Evolutionary conservation across 2,888 invertebrate species (phyloP), one percentile per base, ranked within the genome.

Genomic region (Escarpia spicata): DNA sequence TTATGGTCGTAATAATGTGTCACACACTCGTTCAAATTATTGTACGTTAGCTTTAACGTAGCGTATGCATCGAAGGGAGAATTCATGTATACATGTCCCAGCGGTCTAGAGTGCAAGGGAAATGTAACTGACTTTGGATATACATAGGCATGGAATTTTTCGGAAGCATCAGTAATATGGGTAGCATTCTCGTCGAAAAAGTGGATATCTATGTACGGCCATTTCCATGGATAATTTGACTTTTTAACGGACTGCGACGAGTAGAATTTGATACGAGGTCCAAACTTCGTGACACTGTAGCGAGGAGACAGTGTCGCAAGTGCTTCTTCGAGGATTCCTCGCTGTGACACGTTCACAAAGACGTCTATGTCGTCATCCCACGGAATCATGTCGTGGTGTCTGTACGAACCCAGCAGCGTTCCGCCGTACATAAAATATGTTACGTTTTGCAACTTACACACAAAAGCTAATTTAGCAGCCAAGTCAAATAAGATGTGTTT

Each of bases 281-380:
- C 93, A 9, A 93, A 92, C 58, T 52, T 90, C 75, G 92, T 91
- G 4, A 94, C 91, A 9, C 12, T 52, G 52, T 52, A 52, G 52
- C 52, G 52, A 15, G 52, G 52, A 52, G 52, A 52, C 52, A 52
- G 52, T 52, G 4, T 52, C 52, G 52, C 52, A 15, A 52, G 52
- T 52, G 52, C 9, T 52, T 52, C 52, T 52, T 52, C 52, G 15
- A 52, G 52, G 52, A 52, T 52, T 52, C 15, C 12, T 52, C 52
- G 9, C 52, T 52, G 52, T 52, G 52, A 52, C 9, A 12, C 15
- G 52, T 52, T 52, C 52, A 52, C 52, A 52, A 94, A 92, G 10
- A 94, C 90, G 92, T 94, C 94, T 43, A 94, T 90, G 92, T 94
- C 94, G 45, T 94, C 94, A 89, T 94, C 94, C 94, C 94, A 94